Evolutionary conservation across 2,797 vertebrate species (phyloP), one percentile per base, ranked within the genome.

Genomic region (Myioborus melanocephalus): DNA sequence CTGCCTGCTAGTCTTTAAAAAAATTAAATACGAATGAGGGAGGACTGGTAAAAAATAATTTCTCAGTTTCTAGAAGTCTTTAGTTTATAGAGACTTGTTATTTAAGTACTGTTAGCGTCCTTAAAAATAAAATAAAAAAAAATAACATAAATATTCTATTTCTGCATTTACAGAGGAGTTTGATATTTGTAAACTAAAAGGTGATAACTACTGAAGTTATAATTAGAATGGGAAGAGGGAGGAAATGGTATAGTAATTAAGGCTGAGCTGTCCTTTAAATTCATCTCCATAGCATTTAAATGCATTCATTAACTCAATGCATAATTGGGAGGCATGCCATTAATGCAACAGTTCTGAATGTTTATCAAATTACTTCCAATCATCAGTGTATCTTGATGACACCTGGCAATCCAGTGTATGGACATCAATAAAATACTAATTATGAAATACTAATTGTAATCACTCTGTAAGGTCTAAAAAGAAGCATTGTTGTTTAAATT

Each of bases 371-470:
- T 97, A 95, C 81, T 92, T 97, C 87, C 93, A 97, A 57, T 97
- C 97, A 96, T 95, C 3, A 0, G 49, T 91, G 87, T 88, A 93
- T 97, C 96, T 94, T 96, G 94, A 96, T 96, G 89, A 95, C 28
- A 57, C 69, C 89, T 83, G 23, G 89, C 87, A 97, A 96, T 94
- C 87, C 39, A 1, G 71, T 93, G 68, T 72, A 86, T 93, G 97
- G 97, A 95, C 94, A 97, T 97, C 97, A 97, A 94, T 97, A 98
- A 97, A 96, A 97, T 97, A 90, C 90, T 97, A 97, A 98, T 97
- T 98, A 97, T 93, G 92, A 97, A 95, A 97, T 95, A 97, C 94
- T 98, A 97, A 97, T 96, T 97, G 93, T 96, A 97, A 96, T 97
- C 93, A 94, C 69, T 96, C 49, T 79, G 92, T 89, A 95, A 95